Base-by-base conservation (phyloP, 2,797 vertebrate genomes). In the Dipus sagitta region DNA sequence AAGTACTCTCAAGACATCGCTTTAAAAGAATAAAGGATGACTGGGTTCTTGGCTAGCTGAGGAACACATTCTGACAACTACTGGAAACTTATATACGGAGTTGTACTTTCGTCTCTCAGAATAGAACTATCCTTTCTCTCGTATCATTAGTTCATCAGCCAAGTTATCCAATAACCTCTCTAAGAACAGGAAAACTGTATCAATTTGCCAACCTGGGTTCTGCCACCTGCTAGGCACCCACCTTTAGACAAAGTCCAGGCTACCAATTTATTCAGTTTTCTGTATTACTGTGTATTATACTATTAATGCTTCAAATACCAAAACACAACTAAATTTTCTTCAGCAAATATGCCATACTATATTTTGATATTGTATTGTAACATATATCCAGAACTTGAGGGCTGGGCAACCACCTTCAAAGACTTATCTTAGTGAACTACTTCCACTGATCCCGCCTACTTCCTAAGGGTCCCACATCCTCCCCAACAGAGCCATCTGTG, bases 1-100 rank as follows among this genome's bases (percentile, higher is more conserved):
- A 95, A 96, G 70, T 90, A 86, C 89, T 94, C 88, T 85, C 92
- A 90, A 95, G 62, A 87, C 12, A 95, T 38, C 82, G 80, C 77
- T 95, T 95, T 84, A 70, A 86, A 92, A 94, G 54, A 95, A 94
- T 81, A 87, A 94, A 87, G 34, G 26, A 90, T 77, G 78, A 90
- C 1, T 94, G 60, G 28, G 78, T 91, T 93, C 78, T 87, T 89
- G 79, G 85, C 81, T 83, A 91, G 47, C 71, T 95, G 93, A 91
- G 84, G 93, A 81, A 2, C 74, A 93, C 34, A 74, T 91, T 94
- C 91, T 75, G 77, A 75, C 71, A 93, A 95, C 75, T 62, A 82
- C 91, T 65, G 94, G 94, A 94, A 83, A 62, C 32, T 20, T 93
- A 88, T 83, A 76, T 52, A 89, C 8, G 92, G 72, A 72, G 84